phyloP scores from a whole-genome alignment of 2,888 invertebrate genomes.

The Therioaphis trifolii region DNA sequence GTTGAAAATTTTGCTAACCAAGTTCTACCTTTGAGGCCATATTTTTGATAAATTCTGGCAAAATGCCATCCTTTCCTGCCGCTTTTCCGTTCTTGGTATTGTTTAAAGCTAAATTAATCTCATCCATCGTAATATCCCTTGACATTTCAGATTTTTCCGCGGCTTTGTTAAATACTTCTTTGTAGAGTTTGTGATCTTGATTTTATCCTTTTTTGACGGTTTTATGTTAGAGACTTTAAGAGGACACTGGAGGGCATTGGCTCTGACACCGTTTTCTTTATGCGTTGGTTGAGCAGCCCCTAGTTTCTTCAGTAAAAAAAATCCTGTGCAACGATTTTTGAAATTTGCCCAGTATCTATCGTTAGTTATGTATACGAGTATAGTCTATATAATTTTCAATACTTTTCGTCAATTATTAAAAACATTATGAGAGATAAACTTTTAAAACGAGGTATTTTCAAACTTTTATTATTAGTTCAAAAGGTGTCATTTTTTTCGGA shows the following conservation, averaged over 20 bases:
- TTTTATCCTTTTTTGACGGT: not conserved
- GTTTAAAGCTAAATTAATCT: not conserved
- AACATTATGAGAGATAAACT: no score
- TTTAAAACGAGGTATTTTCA: no score
- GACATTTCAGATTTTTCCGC: not conserved
- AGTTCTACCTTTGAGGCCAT: not conserved
- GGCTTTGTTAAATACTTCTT: not conserved
- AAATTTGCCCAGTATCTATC: no score
- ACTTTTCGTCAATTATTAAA: no score
- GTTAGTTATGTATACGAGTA: no score
- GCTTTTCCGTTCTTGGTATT: constrained; percentile 1
- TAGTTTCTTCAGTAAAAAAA: not conserved
- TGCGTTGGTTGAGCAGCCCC: not conserved
- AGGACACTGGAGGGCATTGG: not conserved
- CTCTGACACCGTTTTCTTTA: not conserved
- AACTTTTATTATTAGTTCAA: no score
- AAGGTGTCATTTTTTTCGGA: no score
- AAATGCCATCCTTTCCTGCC: not conserved
- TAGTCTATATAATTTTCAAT: no score
- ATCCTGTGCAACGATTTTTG: no score
- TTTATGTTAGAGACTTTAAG: not conserved
- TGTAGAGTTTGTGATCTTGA: not conserved
- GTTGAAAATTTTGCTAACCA: not conserved
- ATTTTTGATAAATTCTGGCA: constrained; percentile 6
- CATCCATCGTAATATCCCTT: not conserved